Evolutionary conservation across 2,797 vertebrate species (phyloP).

Genomic region (Cichlasoma orientale): DNA sequence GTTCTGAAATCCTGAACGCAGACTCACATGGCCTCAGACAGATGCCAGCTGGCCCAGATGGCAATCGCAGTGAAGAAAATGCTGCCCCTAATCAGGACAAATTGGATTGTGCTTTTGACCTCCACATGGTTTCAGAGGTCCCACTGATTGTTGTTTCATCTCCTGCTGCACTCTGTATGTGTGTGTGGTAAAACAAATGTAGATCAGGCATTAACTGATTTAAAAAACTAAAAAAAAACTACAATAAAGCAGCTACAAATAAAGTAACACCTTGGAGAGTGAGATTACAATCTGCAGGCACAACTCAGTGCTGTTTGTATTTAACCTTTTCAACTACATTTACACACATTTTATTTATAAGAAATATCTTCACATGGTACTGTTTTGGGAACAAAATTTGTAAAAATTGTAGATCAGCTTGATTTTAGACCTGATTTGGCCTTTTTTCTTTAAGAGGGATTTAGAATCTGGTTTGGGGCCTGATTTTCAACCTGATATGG

Average conservation of each 20-base stretch:
- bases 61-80: background rate
- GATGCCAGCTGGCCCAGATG: background rate
- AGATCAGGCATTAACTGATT: constrained; percentile 27
- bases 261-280: background rate
- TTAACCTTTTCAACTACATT: background rate
- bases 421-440: background rate
- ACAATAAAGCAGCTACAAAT: background rate
- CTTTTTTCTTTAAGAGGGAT: too few species aligned
- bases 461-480: too few species aligned
- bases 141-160: background rate
- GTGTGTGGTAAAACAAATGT: background rate
- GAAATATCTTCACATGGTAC: too few species aligned
- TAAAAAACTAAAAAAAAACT: too few species aligned
- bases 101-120: constrained; percentile 42
- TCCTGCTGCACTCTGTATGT: background rate
- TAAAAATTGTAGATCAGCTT: too few species aligned
- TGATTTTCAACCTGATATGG: too few species aligned
- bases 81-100: constrained; percentile 23
- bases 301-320: background rate
- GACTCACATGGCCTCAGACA: background rate
- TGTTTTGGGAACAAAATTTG: too few species aligned
- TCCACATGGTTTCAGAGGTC: background rate
- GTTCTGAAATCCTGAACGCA: background rate
- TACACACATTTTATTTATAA: background rate
- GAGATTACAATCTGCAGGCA: background rate